Evolutionary conservation across 2,797 vertebrate species (phyloP).

Genomic region (Carapus acus): DNA sequence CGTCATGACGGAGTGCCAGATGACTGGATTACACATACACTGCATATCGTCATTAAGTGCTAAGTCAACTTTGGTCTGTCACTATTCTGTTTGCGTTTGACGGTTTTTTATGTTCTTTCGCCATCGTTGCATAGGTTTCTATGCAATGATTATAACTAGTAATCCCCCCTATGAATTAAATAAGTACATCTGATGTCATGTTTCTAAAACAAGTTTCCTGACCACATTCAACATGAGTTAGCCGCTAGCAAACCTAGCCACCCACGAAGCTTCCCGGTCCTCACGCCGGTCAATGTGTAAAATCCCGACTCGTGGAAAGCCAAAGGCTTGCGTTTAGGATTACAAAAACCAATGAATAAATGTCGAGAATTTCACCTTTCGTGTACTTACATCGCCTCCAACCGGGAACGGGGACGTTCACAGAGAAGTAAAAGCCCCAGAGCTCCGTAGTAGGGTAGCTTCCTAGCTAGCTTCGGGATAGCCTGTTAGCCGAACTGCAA

Average conservation of each 20-base stretch:
- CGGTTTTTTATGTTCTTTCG: no score
- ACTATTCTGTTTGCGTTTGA: no score
- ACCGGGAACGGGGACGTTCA: conserved; percentile 5
- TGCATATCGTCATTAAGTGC: no score
- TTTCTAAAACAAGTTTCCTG: conserved; percentile 10
- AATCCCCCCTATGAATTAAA: no score
- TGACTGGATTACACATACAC: no score
- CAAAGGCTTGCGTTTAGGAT: conserved; percentile 1
- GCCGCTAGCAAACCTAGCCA: conserved; percentile 49
- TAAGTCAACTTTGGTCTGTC: no score
- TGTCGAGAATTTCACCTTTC: background rate
- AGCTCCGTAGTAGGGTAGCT: conserved; percentile 29
- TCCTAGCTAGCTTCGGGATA: conserved; percentile 40
- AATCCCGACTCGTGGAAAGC: conserved; percentile 14
- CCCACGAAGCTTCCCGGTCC: conserved; percentile 25
- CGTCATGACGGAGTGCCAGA: no score
- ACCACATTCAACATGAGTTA: conserved; percentile 41
- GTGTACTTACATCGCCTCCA: conserved; percentile 31
- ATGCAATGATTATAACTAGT: no score
- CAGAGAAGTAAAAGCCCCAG: conserved; percentile 16
- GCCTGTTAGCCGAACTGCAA: conserved; percentile 20
- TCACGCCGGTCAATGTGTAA: conserved; percentile 20
- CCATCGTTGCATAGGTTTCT: no score
- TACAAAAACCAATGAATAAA: background rate
- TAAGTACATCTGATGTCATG: no score